Percentiles rank a stretch among this genome's conserved stretches.
Evolutionary conservation across 2,113 vertebrate genomes (phyloP).

Genomic region (Menidia beryllina): DNA sequence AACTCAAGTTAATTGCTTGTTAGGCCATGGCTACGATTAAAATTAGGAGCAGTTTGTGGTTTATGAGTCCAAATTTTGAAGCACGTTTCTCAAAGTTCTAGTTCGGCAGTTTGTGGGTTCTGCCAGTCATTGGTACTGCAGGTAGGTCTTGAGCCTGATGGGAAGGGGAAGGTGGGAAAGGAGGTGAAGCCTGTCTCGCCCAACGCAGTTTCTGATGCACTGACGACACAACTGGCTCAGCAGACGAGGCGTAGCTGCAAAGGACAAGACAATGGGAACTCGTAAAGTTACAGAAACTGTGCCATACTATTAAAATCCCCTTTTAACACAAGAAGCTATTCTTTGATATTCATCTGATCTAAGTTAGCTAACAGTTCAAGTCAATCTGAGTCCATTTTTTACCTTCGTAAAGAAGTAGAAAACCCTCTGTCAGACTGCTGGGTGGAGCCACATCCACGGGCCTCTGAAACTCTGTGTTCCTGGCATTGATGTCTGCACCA

Average conservation of each 20-base stretch:
- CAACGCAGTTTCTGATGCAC: conserved; percentile 86
- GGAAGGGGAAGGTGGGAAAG: conserved; percentile 91
- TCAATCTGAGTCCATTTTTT: conserved; percentile 2
- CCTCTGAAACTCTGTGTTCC: conserved; percentile 88
- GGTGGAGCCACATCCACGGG: conserved; percentile 89
- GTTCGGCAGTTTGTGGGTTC: not conserved
- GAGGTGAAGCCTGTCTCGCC: conserved; percentile 87
- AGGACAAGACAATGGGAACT: conserved; percentile 3
- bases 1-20: conserved; percentile 25
- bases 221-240: conserved; percentile 92
- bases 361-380: not conserved
- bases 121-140: conserved; percentile 88
- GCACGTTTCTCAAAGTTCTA: conserved; percentile 23
- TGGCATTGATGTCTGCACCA: conserved; percentile 91
- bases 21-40: conserved; percentile 17
- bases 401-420: conserved; percentile 93
- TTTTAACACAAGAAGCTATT: not conserved
- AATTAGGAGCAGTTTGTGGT: conserved; percentile 12
- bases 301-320: too few relatives aligned
- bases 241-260: conserved; percentile 87
- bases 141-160: conserved; percentile 87
- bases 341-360: not conserved
- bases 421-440: conserved; percentile 87
- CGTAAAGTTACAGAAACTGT: not conserved
- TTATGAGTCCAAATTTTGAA: conserved; percentile 9